Evolutionary conservation across 2,888 invertebrate species (phyloP), one percentile per base, ranked within the genome.

Genomic region (Drosophila falleni): DNA sequence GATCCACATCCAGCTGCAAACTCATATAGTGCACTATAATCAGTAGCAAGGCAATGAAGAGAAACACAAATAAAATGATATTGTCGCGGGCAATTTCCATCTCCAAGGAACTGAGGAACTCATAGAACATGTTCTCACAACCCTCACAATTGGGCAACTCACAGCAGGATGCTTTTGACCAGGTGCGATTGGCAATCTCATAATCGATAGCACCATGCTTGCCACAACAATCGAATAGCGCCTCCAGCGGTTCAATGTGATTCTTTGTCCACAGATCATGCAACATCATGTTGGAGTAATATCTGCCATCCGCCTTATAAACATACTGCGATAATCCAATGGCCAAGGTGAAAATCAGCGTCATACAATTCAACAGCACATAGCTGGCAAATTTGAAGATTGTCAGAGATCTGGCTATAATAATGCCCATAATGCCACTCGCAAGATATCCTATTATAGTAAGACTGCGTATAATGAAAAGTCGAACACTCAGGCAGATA

Each of bases 1-100:
- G 65, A 54, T 80, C 78, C 0, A 59, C 42, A 0, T 13, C 5
- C 4, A 72, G 13, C 0, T 13, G 11, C 11, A 29, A 31, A 10
- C n/a, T 41, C 10, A 35, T 33, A 2, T 37, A 69, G 53, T 63
- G 66, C 0, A 44, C 5, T 3, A 59, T 2, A 69, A 77, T 68
- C 0, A 76, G 11, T 0, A 62, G 3, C 37, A 81, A 1, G 0
- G 50, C 78, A n/a, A 73, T 26, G 0, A 51, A 5, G 1, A 72
- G 11, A 3, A 66, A 47, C 2, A 65, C 3, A 19, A 74, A 63
- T 2, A 77, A 15, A 5, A 74, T 71, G 3, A 71, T 56, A 63
- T 77, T 84, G 49, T 86, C 82, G 5, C 84, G 70, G 1, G 71
- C 65, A 2, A 79, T 74, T 47, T 84, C 80, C 67, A 29, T 68